These are phyloP conservation scores for Amphiprion ocellaris DNA, from an alignment of 2,113 vertebrate species.

Conservation along the genomic window DNA sequence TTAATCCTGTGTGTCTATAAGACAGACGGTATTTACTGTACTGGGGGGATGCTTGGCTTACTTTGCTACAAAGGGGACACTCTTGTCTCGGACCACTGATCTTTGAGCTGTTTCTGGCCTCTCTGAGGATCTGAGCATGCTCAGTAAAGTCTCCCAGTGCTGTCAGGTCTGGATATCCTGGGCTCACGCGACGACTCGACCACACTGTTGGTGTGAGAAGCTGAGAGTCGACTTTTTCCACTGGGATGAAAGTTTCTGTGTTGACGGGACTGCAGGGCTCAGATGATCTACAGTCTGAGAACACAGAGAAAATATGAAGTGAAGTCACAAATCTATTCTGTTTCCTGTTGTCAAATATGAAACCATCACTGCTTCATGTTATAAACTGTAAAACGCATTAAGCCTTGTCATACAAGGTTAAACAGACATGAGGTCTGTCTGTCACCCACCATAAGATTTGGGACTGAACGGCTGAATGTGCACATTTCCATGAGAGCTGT, in stretches of 20 bases:
- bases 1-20: neutral
- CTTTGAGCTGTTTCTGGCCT: conserved; percentile 49
- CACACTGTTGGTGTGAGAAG: neutral
- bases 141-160: conserved; percentile 18
- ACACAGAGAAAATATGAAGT: neutral
- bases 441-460: conserved; percentile 27
- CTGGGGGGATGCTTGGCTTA: conserved; percentile 13
- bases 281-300: conserved; percentile 29
- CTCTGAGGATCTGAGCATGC: conserved; percentile 28
- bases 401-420: neutral
- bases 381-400: too few species aligned
- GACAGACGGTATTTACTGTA: neutral
- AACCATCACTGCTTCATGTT: neutral
- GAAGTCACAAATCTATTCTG: neutral
- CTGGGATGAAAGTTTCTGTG: neutral
- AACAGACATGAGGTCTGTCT: neutral
- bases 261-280: conserved; percentile 2
- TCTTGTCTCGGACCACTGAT: conserved; percentile 43
- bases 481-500: neutral
- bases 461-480: neutral
- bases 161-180: conserved; percentile 29
- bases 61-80: conserved; percentile 77
- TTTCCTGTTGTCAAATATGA: neutral
- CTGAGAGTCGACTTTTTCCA: neutral
- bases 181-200: conserved; percentile 16